A percentile compares a stretch with the other conserved stretches of the same genome.
phyloP scores from a whole-genome alignment of 2,888 invertebrate species.

The Keiferia lycopersicella region DNA sequence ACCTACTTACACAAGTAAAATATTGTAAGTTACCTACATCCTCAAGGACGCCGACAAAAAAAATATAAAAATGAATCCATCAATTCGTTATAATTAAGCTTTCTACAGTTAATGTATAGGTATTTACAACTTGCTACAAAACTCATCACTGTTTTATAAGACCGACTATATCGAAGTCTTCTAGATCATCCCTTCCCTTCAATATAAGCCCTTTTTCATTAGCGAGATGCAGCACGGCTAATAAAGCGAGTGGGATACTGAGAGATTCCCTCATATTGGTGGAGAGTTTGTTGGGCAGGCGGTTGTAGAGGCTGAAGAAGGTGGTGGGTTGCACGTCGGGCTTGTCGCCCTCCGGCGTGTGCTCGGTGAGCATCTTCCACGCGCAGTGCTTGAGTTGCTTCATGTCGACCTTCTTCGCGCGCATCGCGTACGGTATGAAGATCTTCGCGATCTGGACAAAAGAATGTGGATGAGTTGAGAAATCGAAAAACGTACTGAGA shows the following conservation, averaged over 20 bases:
- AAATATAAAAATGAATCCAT: neutral
- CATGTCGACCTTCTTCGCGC: constrained; percentile 94
- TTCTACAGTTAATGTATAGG: neutral
- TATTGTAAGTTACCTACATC: no score
- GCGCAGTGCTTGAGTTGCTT: constrained; percentile 89
- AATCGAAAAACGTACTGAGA: no score
- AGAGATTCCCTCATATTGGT: constrained; percentile 86
- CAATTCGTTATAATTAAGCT: neutral
- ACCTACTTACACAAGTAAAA: no score
- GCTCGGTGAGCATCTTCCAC: constrained; percentile 83
- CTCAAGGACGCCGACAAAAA: no score
- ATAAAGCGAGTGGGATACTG: constrained; percentile 89
- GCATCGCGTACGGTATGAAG: constrained; percentile 89
- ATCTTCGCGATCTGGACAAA: constrained; percentile 83
- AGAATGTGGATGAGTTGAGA: no score
- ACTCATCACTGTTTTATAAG: constrained; percentile 54
- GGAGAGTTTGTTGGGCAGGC: constrained; percentile 80
- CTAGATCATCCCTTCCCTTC: constrained; percentile 71
- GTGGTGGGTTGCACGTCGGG: constrained; percentile 67
- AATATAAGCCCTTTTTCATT: constrained; percentile 88
- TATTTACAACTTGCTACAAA: neutral
- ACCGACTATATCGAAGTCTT: constrained; percentile 78
- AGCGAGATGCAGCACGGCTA: constrained; percentile 90
- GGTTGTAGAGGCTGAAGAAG: constrained; percentile 80
- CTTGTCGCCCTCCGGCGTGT: constrained; percentile 53